Conservation (phyloP, 2,113 vertebrate species). For the mouse (Mus musculus) region GRCm39 chr4:48355001-48355500, state of each 20-base stretch:
- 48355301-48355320: neutral
- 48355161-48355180: neutral
- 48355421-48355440: neutral
- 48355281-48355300: neutral
- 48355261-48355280: slow-evolving; percentile 17
- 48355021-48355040: neutral
- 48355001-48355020: slow-evolving; percentile 31
- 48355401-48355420: neutral
- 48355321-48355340: neutral
- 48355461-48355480: slow-evolving; percentile 32
- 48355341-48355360: neutral
- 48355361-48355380: neutral
- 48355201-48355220: slow-evolving; percentile 12
- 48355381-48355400: neutral
- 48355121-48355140: neutral
- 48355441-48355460: slow-evolving; percentile 22
- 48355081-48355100: neutral
- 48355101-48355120: neutral
- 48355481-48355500: neutral
- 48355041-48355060: neutral
- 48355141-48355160: neutral
- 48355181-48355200: slow-evolving; percentile 2
- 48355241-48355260: neutral
- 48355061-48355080: neutral
- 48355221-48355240: slow-evolving; percentile 17